Evolutionary conservation across 2,888 invertebrate species (phyloP).

Genomic region (Drosophila anceps): DNA sequence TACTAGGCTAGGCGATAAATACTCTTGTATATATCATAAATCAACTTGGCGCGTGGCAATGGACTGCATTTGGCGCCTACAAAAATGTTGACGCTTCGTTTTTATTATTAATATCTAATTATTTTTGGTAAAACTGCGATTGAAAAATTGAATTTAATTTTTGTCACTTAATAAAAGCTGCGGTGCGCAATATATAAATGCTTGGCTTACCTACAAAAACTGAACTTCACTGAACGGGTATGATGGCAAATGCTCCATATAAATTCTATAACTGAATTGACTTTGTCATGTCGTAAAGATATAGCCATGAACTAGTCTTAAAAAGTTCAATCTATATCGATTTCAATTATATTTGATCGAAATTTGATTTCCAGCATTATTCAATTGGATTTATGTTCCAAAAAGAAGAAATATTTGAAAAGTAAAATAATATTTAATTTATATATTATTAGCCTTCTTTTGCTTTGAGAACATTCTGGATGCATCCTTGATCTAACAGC

Average conservation of each 20-base stretch:
- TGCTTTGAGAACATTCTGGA: too few relatives aligned
- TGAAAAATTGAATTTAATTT: conserved; percentile 29
- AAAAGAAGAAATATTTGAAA: too few relatives aligned
- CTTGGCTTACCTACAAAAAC: not conserved
- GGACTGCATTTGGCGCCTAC: conserved; percentile 21
- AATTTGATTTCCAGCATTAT: too few relatives aligned
- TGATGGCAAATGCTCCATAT: not conserved
- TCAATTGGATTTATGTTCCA: too few relatives aligned
- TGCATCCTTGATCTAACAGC: not conserved
- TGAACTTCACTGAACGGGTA: not conserved
- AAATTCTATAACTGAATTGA: not conserved
- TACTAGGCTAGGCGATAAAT: conserved; percentile 11
- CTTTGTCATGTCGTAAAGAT: not conserved
- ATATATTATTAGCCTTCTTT: too few relatives aligned
- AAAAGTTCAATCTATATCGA: too few relatives aligned
- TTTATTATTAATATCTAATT: conserved; percentile 63
- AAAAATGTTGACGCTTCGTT: conserved; percentile 23
- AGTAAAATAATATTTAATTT: too few relatives aligned
- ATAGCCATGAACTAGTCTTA: not conserved
- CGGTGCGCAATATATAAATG: conserved; percentile 19
- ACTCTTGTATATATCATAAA: conserved; percentile 13
- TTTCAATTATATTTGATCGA: too few relatives aligned
- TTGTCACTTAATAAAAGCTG: conserved; percentile 3
- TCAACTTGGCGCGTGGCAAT: conserved; percentile 34
- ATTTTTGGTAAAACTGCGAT: conserved; percentile 39